A percentile compares a stretch with the other conserved stretches of the same genome.
Conservation (phyloP, 37 sponge, comb jelly and placozoan species). For the Haliclona indistincta region DNA sequence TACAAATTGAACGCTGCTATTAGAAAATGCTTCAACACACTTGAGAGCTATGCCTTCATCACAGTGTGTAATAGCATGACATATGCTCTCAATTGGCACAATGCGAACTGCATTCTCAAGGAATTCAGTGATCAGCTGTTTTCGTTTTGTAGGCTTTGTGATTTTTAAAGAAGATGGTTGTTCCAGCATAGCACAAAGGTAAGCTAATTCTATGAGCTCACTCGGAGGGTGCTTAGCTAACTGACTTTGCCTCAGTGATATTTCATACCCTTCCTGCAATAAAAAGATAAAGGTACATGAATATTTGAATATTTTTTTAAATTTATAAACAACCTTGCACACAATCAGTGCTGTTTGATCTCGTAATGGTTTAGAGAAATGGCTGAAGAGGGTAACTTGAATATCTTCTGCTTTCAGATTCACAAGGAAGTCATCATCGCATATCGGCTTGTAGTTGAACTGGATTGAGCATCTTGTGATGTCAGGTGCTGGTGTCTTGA, state of each 20-base stretch:
- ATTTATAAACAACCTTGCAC: background rate
- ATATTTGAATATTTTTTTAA: background rate
- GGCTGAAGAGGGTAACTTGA: background rate
- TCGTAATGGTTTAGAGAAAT: background rate
- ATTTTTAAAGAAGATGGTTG: background rate
- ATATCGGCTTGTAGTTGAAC: background rate
- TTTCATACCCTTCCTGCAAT: background rate
- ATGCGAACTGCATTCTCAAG: constrained; percentile 56
- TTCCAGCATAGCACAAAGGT: constrained; percentile 13
- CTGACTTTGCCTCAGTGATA: background rate
- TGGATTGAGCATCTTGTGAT: background rate
- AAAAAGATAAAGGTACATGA: background rate
- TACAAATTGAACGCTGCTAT: background rate
- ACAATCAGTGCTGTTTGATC: background rate
- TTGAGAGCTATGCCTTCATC: constrained; percentile 28
- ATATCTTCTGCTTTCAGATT: background rate
- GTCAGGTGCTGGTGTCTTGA: background rate
- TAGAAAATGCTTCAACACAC: constrained; percentile 49
- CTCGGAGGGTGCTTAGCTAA: constrained; percentile 16
- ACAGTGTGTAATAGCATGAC: constrained; percentile 37
- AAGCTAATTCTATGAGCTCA: constrained; percentile 4
- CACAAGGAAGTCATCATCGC: background rate
- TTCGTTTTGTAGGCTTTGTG: background rate
- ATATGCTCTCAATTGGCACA: constrained; percentile 67
- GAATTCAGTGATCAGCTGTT: constrained; percentile 11